A percentile compares a stretch with the other conserved stretches of the same genome.
Evolutionary conservation across 2,113 vertebrate species (phyloP).

Genomic region (Limnothrissa miodon): DNA sequence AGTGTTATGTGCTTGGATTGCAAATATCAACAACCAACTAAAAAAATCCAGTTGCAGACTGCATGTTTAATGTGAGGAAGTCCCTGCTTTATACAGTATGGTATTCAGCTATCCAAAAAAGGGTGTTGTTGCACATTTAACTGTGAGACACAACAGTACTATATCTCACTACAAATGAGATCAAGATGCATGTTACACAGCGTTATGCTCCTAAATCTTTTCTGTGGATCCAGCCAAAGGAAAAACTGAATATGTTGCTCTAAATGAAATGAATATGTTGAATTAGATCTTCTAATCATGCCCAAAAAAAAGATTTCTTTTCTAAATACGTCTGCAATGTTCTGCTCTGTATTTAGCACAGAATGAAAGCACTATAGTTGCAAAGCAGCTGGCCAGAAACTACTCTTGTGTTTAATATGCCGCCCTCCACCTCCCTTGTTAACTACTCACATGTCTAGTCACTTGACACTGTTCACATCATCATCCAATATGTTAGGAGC

Average conservation of each 20-base stretch:
- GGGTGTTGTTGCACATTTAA: not conserved
- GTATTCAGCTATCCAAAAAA: not conserved
- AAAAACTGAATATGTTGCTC: not conserved
- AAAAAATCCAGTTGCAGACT: too few relatives aligned
- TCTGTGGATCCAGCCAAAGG: not conserved
- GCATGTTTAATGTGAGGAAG: too few relatives aligned
- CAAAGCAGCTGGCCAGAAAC: not conserved
- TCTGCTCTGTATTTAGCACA: not conserved
- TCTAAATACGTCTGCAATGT: not conserved
- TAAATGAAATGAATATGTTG: not conserved
- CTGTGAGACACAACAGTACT: not conserved
- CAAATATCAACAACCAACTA: too few relatives aligned
- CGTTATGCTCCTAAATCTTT: not conserved
- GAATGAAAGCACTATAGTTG: not conserved
- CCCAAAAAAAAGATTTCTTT: not conserved
- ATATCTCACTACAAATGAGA: not conserved
- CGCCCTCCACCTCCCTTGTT: not conserved
- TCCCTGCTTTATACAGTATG: not conserved
- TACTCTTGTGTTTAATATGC: not conserved
- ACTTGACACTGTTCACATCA: slow-evolving; percentile 7
- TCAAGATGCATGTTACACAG: not conserved
- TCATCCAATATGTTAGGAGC: not conserved
- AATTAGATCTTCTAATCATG: not conserved
- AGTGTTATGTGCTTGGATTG: too few relatives aligned
- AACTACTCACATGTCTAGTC: not conserved